Evolutionary conservation across 2,797 vertebrate species (phyloP).

Genomic region (Myotis findleyi): DNA sequence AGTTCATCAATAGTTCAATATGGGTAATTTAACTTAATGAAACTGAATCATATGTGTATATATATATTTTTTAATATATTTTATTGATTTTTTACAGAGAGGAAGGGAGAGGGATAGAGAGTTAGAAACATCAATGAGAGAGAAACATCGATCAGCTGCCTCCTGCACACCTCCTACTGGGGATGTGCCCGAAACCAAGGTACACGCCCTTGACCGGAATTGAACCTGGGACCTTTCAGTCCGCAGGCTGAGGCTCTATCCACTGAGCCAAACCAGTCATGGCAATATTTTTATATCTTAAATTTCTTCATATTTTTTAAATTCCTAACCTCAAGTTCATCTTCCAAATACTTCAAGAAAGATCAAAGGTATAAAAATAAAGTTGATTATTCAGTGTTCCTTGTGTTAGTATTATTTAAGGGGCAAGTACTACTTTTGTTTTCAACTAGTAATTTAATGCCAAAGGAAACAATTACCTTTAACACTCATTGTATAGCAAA

Average conservation of each 20-base stretch:
- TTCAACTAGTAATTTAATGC: slow-evolving; percentile 52
- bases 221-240: too few species aligned
- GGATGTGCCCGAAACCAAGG: too few species aligned
- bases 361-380: neutral
- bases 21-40: neutral
- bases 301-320: neutral
- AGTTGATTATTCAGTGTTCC: neutral
- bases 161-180: too few species aligned
- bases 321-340: neutral
- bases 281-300: neutral
- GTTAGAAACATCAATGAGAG: too few species aligned
- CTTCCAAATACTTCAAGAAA: neutral
- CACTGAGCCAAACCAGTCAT: too few species aligned
- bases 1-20: neutral
- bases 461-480: slow-evolving; percentile 50
- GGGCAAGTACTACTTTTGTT: slow-evolving; percentile 62
- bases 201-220: too few species aligned
- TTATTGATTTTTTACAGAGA: too few species aligned
- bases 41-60: neutral
- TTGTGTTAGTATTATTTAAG: neutral
- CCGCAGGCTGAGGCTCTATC: too few species aligned
- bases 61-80: too few species aligned
- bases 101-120: too few species aligned
- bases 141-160: too few species aligned
- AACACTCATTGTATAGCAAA: neutral